A percentile compares a stretch with the other conserved stretches of the same genome.
phyloP scores from a whole-genome alignment of 2,113 vertebrate genomes.

The Bubo blakistoni region DNA sequence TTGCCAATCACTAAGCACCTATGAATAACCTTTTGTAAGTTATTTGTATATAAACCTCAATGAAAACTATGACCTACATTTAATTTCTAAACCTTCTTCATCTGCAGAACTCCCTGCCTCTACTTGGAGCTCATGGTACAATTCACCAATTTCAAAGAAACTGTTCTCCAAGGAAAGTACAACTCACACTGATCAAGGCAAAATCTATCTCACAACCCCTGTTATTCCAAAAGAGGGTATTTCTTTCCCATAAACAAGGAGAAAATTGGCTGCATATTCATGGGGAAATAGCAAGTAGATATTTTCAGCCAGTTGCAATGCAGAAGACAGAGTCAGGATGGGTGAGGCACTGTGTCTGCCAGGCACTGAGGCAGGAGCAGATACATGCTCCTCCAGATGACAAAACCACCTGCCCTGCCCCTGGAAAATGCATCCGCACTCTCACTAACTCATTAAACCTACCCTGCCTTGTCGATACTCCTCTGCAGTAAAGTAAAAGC shows the following conservation, averaged over 20 bases:
- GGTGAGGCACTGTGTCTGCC: not conserved
- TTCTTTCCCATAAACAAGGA: not conserved
- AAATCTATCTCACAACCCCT: not conserved
- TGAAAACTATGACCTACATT: not conserved
- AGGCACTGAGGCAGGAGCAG: not conserved
- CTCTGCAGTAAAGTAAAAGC: not conserved
- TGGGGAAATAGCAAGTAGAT: not conserved
- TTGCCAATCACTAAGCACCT: not conserved
- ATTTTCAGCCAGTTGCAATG: not conserved
- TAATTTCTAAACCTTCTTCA: not conserved
- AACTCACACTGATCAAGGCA: not conserved
- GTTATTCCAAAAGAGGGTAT: not conserved
- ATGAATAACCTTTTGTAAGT: not conserved
- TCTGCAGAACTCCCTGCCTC: not conserved
- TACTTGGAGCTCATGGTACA: not conserved
- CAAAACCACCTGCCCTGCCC: conserved; percentile 7
- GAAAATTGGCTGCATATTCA: not conserved
- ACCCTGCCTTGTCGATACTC: not conserved
- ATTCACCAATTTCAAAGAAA: not conserved
- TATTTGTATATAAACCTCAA: not conserved
- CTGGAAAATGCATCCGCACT: not conserved
- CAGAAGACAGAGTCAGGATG: not conserved
- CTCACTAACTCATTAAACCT: not conserved
- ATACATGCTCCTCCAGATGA: not conserved
- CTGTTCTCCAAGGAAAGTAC: not conserved